Conservation (phyloP, 2,888 invertebrate species). For the Cremastinae sp. region DNA sequence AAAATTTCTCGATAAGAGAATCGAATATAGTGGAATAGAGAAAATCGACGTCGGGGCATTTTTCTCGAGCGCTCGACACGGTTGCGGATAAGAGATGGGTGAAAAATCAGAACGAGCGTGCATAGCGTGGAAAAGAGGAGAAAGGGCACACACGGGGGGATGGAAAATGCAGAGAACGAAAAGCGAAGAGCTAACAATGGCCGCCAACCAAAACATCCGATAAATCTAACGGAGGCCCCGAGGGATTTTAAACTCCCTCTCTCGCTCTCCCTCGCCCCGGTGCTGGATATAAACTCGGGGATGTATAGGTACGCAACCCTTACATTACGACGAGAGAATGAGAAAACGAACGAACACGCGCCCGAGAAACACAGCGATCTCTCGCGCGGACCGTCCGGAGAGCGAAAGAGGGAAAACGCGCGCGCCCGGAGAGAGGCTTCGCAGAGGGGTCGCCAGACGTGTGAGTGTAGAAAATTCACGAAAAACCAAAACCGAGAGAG, state of each 20-base stretch:
- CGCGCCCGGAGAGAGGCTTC: not conserved
- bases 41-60: not conserved
- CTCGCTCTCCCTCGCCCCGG: slow-evolving; percentile 46
- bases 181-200: slow-evolving; percentile 78
- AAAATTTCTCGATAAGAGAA: not conserved
- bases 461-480: slow-evolving; percentile 68
- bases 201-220: slow-evolving; percentile 81
- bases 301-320: slow-evolving; percentile 72
- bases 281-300: slow-evolving; percentile 42
- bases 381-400: slow-evolving; percentile 23
- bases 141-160: slow-evolving; percentile 50
- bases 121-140: slow-evolving; percentile 49
- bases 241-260: slow-evolving; percentile 79
- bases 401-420: slow-evolving; percentile 8
- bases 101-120: slow-evolving; percentile 38
- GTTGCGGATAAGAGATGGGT: slow-evolving; percentile 40
- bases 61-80: not conserved
- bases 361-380: slow-evolving; percentile 12
- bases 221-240: slow-evolving; percentile 79
- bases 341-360: slow-evolving; percentile 42
- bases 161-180: slow-evolving; percentile 60
- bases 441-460: slow-evolving; percentile 65
- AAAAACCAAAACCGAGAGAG: slow-evolving; percentile 75
- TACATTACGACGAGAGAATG: slow-evolving; percentile 73
- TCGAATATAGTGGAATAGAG: not conserved